phyloP scores from a whole-genome alignment of 2,797 vertebrate species.

The Lutjanus argentimaculatus region DNA sequence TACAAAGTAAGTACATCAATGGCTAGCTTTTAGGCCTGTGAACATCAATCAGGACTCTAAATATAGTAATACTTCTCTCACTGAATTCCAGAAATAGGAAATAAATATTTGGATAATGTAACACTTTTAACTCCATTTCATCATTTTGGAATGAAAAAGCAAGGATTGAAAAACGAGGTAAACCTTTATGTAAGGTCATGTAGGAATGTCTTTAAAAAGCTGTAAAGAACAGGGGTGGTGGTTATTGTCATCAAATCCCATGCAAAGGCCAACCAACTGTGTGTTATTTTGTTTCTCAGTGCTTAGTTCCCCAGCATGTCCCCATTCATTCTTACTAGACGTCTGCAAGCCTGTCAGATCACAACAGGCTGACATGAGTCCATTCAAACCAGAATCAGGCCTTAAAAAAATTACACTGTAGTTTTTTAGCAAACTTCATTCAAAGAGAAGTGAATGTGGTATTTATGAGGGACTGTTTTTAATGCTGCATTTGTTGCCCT shows the following conservation, averaged over 20 bases:
- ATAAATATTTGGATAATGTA: conserved; percentile 26
- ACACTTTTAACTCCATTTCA: background rate
- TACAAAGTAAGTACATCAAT: conserved; percentile 31
- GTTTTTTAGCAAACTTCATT: background rate
- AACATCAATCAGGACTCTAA: conserved; percentile 38
- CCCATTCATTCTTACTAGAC: no score
- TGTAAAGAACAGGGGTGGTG: background rate
- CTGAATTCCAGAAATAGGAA: conserved; percentile 19
- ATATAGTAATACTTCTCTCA: conserved; percentile 33
- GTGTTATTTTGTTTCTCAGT: no score
- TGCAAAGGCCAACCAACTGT: background rate
- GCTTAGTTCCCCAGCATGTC: background rate
- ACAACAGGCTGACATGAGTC: no score
- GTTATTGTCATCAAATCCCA: background rate
- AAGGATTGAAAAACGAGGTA: background rate
- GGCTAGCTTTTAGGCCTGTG: conserved; percentile 25
- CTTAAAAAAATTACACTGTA: no score
- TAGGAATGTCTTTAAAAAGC: background rate
- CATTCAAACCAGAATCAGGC: no score
- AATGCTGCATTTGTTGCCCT: background rate
- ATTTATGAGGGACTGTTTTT: background rate
- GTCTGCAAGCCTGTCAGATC: no score
- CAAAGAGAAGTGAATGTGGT: background rate
- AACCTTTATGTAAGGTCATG: conserved; percentile 12
- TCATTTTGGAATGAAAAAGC: background rate